phyloP scores from a whole-genome alignment of 2,113 vertebrate species.

The Vidua chalybeata region DNA sequence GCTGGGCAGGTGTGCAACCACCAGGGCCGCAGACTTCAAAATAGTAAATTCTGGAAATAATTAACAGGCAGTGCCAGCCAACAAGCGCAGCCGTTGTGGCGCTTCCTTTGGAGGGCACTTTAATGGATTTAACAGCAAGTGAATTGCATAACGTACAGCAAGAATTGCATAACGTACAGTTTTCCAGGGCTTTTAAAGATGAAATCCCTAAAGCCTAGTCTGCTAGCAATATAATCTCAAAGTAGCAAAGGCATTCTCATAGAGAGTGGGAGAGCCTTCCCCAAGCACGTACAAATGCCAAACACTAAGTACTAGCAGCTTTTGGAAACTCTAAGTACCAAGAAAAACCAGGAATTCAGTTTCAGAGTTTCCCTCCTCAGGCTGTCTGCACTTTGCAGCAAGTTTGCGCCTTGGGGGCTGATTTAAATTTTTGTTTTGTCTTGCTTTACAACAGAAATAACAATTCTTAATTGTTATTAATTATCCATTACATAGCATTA shows the following conservation, averaged over 20 bases:
- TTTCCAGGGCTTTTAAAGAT: background rate
- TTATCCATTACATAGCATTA: background rate
- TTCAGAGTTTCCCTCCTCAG: background rate
- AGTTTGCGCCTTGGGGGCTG: background rate
- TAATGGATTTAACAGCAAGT: background rate
- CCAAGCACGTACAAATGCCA: background rate
- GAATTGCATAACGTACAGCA: background rate
- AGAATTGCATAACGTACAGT: background rate
- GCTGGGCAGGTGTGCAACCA: background rate
- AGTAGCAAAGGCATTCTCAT: background rate
- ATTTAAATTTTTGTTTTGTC: background rate
- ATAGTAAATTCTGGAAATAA: conserved; percentile 29
- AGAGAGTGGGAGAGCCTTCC: background rate
- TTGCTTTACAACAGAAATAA: background rate
- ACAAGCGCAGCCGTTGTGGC: rapidly evolving
- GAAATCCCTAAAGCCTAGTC: background rate
- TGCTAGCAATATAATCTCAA: background rate
- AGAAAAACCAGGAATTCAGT: background rate
- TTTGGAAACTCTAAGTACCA: background rate
- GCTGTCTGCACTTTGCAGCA: background rate
- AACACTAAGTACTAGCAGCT: background rate
- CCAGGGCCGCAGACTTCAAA: background rate
- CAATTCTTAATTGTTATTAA: background rate
- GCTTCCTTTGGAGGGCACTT: background rate
- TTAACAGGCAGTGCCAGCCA: background rate